Conservation (phyloP, 2,888 invertebrate species). For the Nephrotoma flavescens region DNA sequence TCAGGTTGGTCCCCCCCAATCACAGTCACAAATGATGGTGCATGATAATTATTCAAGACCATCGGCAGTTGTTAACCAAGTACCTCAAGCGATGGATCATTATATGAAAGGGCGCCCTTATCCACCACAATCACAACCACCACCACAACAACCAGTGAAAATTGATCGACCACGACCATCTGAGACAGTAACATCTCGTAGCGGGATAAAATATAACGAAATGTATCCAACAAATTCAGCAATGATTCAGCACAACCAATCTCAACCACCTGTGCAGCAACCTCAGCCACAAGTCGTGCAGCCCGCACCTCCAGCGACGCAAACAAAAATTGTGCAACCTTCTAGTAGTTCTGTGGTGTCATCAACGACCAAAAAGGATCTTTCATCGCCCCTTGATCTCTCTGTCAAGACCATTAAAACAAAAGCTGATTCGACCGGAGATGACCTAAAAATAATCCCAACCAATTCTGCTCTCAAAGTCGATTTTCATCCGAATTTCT, state of each 20-base stretch:
- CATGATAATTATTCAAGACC: neutral
- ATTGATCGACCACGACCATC: neutral
- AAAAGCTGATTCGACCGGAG: slow-evolving; percentile 75
- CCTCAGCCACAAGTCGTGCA: neutral
- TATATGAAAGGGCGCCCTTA: neutral
- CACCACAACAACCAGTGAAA: neutral
- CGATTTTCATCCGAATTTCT: slow-evolving; percentile 63
- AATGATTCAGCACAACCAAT: neutral
- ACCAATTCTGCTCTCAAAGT: slow-evolving; percentile 44
- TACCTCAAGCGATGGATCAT: neutral
- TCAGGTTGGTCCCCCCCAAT: neutral
- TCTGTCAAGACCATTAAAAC: slow-evolving; percentile 82
- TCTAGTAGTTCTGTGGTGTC: neutral
- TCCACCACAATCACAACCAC: neutral
- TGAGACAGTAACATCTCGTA: neutral
- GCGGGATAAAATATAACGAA: neutral
- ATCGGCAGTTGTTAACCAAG: neutral
- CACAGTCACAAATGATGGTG: neutral
- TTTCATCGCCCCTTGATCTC: slow-evolving; percentile 60
- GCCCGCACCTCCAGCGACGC: neutral
- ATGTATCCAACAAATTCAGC: neutral
- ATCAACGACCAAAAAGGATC: neutral
- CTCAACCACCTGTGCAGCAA: neutral
- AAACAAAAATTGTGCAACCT: neutral
- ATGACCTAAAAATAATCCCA: slow-evolving; percentile 29